Conservation (phyloP, 2,113 vertebrate species). For the Bucco capensis region DNA sequence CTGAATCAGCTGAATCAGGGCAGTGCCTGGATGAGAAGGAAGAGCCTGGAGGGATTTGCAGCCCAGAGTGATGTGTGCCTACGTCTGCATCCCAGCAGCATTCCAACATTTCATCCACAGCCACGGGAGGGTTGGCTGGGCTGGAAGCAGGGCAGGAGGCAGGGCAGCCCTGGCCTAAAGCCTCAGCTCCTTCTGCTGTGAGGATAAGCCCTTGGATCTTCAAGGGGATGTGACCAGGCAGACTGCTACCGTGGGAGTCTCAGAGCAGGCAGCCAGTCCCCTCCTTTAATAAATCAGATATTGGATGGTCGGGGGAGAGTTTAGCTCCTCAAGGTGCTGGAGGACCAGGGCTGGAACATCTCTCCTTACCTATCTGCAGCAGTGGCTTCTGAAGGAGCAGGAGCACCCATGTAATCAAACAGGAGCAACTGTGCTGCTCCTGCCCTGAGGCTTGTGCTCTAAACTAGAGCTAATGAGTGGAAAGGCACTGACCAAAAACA, state of each 20-base stretch:
- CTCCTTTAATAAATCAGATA: background rate
- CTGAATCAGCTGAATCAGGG: background rate
- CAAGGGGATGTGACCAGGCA: background rate
- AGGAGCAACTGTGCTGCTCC: background rate
- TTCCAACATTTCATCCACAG: background rate
- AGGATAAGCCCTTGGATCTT: background rate
- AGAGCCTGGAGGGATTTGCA: background rate
- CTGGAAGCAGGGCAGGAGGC: background rate
- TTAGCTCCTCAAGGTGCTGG: background rate
- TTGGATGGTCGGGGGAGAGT: background rate
- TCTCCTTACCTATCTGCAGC: accelerated
- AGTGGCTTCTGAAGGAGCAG: background rate
- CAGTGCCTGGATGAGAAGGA: background rate
- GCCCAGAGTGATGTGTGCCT: accelerated
- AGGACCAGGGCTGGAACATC: background rate
- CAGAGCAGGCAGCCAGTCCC: background rate
- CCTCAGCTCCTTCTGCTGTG: background rate
- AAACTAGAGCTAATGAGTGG: background rate
- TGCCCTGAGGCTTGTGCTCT: background rate
- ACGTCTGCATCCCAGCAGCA: background rate
- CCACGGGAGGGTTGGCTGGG: background rate
- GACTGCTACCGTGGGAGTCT: background rate
- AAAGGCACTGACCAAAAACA: constrained; percentile 3
- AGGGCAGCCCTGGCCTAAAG: background rate
- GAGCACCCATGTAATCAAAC: background rate